Evolutionary conservation across 2,888 invertebrate species (phyloP).

Genomic region (Caenorhabditis drosophilae): DNA sequence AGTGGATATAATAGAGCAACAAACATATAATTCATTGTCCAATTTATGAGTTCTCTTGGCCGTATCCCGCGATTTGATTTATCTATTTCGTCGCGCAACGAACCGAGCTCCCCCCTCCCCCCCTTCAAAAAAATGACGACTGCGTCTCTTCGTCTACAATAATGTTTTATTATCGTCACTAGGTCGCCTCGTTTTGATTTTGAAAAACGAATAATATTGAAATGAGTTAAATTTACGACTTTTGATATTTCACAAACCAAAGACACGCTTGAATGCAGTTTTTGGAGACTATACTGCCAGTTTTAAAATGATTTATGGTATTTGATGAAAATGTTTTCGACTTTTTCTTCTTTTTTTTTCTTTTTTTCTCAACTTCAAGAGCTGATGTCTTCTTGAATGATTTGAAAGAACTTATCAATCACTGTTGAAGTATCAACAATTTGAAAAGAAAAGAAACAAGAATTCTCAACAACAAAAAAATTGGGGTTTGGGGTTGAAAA

Average conservation of each 20-base stretch:
- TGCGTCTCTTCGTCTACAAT: too few species aligned
- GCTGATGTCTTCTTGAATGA: too few species aligned
- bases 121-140: too few species aligned
- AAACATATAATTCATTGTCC: conserved; percentile 8
- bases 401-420: too few species aligned
- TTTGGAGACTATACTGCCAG: neutral
- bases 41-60: conserved; percentile 6
- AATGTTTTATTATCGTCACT: too few species aligned
- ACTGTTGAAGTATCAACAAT: too few species aligned
- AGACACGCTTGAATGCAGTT: neutral
- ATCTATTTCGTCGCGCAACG: neutral
- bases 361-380: too few species aligned
- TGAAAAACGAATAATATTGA: conserved; percentile 1
- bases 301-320: neutral
- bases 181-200: too few species aligned
- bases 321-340: too few species aligned
- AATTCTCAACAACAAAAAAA: neutral
- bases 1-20: conserved; percentile 6
- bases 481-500: neutral
- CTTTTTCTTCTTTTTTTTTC: too few species aligned
- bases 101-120: neutral
- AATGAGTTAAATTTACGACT: conserved; percentile 3
- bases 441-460: too few species aligned
- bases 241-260: neutral
- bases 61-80: conserved; percentile 4